Evolutionary conservation across 2,888 invertebrate species (phyloP), one percentile per base, ranked within the genome.

Genomic region (Smittia sp.): DNA sequence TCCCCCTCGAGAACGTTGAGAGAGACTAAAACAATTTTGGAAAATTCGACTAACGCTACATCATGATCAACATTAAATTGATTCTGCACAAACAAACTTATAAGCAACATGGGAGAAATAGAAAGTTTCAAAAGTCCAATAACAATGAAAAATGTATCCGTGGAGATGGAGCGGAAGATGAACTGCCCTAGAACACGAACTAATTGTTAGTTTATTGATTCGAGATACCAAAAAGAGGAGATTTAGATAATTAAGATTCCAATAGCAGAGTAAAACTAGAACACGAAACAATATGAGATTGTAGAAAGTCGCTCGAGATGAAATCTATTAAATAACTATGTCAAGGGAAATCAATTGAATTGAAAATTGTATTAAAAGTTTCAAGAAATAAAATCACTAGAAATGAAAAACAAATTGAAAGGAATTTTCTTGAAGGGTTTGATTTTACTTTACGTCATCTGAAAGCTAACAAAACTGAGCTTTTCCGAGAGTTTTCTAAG

Each of bases 1-100:
- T 58, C 58, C 22, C 58, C 18, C 38, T 38, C 6, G 11, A 52
- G 20, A 25, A 25, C 20, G 63, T 63, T 63, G 63, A 63, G n/a
- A n/a, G n/a, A n/a, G 25, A 20, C 15, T 63, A 27, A 58, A 58
- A 22, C 9, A 58, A 58, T 9, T 15, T 46, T 46, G 58, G n/a
- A 58, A 58, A 58, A 7, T 22, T 58, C 58, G 2, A 58, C 3
- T 22, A 20, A 11, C 22, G 63, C 62, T 62, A 62, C 62, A 22
- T 62, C 62, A 62, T 62, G 9, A 63, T 63, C 63, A 22, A 24
- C n/a, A n/a, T n/a, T 63, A 63, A 27, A 63, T 63, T 63, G 63
- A 63, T 27, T 63, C 15, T 27, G 27, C 25, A 27, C 27, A 63
- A 63, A 7, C n/a, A n/a, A 32, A 32, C 32, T 32, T 9, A 6